Base-by-base conservation (phyloP, 2,888 invertebrate genomes). In the Heliconius cydno region DNA sequence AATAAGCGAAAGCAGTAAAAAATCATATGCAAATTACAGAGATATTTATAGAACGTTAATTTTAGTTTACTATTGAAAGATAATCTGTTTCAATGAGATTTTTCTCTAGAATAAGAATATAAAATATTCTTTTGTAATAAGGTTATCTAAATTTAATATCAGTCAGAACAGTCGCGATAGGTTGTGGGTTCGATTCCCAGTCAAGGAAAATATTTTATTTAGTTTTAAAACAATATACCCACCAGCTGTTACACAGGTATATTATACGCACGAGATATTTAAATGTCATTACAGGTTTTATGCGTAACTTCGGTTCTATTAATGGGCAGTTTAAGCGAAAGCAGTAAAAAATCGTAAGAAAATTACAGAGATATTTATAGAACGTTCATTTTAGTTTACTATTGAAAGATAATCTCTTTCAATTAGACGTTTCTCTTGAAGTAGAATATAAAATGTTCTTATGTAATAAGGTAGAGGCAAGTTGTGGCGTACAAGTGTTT, bases 221-320 rank as follows among this genome's bases (percentile, higher is more conserved):
- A 34, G 34, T 34, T 34, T 34, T 34, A 34, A 34, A 34, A 34
- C 34, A 34, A 34, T 34, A 34, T 7, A 34, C 34, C 46, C 46
- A 46, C 46, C 46, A 46, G 78, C 38, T 74, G 73, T 19, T 74
- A 41, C 28, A 22, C n/a, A 34, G 72, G n/a, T 65, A 25, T 34
- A 78, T 78, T 78, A 78, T 38, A 34, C 34, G 52, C 78, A 78
- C 78, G 78, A 72, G 72, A 78, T 78, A 72, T 73, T 13, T 34
- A 34, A 73, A 28, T 71, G 52, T 71, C 46, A 52, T 46, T 71
- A 65, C 9, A 46, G 34, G 60, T 38, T 57, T 38, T 10, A 41
- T 25, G 38, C 25, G n/a, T 77, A 60, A 70, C n/a, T 71, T 30
- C 34, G 57, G 72, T 66, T 41, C 15, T 65, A 38, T 41, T 60